Conservation (phyloP, 2,888 invertebrate species). For the Autographa pulchrina region DNA sequence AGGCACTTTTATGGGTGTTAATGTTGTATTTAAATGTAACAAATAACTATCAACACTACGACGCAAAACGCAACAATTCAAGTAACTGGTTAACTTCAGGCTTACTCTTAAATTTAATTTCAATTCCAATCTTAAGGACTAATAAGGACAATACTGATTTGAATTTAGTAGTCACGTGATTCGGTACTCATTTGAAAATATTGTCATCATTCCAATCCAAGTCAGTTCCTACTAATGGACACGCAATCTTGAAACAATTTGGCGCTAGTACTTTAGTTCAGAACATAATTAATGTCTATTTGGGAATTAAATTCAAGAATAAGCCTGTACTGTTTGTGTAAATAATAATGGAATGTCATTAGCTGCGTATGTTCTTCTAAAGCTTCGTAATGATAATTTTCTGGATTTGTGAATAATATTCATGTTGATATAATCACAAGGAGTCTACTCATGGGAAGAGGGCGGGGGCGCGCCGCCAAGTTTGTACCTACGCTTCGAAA, state of each 20-base stretch:
- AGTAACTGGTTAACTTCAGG: conserved; percentile 1
- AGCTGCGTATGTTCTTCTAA: conserved; percentile 49
- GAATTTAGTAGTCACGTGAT: too few species aligned
- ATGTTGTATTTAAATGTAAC: conserved; percentile 12
- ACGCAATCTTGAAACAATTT: too few species aligned
- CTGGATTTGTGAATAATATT: conserved; percentile 56
- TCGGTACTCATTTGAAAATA: too few species aligned
- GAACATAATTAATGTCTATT: too few species aligned
- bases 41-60: conserved; percentile 5
- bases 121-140: too few species aligned
- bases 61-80: conserved; percentile 17
- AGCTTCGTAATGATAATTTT: conserved; percentile 57
- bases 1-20: conserved; percentile 25
- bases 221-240: too few species aligned
- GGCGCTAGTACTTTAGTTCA: too few species aligned
- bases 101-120: too few species aligned
- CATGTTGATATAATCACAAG: conserved; percentile 42
- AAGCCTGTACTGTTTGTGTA: conserved; percentile 8
- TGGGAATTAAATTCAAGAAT: too few species aligned
- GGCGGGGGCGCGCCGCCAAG: conserved; percentile 44
- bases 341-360: conserved; percentile 60
- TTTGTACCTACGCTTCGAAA: conserved; percentile 68
- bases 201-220: too few species aligned
- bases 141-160: too few species aligned
- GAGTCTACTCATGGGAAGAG: conserved; percentile 47